Base-by-base conservation (phyloP, 2,113 vertebrate species). In the Alethe diademata region DNA sequence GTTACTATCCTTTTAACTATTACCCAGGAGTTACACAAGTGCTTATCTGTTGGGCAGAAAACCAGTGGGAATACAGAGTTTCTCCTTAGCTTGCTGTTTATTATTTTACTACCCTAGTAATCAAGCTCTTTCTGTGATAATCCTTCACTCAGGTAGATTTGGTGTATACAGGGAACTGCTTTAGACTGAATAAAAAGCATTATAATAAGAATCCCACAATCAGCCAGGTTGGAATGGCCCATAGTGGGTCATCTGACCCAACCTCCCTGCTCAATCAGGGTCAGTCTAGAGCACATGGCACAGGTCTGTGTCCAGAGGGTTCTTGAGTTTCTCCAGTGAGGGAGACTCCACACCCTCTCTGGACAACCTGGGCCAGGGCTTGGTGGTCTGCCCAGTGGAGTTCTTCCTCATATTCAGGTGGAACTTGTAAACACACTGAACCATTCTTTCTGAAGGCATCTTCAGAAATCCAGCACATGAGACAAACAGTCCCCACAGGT, bases 251-350 rank as follows among this genome's bases (percentile, higher is more conserved):
- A 73, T 51, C 15, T 11, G 9, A 8, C 35, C 19, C 53, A 60
- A 25, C 9, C 29, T 23, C 14, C 5, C 38, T 45, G 28, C 3
- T 47, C 29, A 26, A 26, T 25, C 16, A 54, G 47, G 14, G 16
- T 35, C 38, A 69, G 12, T 16, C 53, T 1, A 35, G 5, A 40
- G 20, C 40, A 82, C 20, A 9, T 5, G 14, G 35, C 25, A 54
- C 18, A 11, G 17, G 12, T 36, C 6, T 69, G n/a, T 0, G 1
- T 33, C 36, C 67, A 58, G 60, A 43, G 0, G 7, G 8, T 11
- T 58, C 36, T 9, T 66, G 33, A 24, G 1, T 19, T 51, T 38
- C 15, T 58, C 26, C 61, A 50, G 31, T 17, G 20, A 57, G 20
- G 16, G 5, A 45, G 51, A 57, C 6, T 36, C 26, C 31, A 57